Evolutionary conservation across 1,140 invertebrate genomes (phyloP).

Genomic region (Macrobrachium nipponense): DNA sequence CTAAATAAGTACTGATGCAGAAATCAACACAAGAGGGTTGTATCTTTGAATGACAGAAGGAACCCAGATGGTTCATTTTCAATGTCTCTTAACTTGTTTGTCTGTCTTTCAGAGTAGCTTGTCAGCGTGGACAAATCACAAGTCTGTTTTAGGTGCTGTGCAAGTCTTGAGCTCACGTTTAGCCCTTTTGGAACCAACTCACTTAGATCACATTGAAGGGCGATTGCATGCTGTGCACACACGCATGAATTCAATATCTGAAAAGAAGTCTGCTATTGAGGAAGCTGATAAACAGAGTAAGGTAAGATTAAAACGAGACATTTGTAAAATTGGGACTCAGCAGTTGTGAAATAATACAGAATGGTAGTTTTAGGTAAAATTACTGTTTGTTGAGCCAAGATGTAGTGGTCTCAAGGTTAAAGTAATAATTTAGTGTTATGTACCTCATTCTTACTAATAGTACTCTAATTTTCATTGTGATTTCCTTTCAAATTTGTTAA

Average conservation of each 20-base stretch:
- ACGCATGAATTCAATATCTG: conserved; percentile 81
- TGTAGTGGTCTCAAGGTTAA: too few relatives aligned
- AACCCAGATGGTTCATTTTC: too few relatives aligned
- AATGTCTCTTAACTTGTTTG: too few relatives aligned
- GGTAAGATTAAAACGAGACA: conserved; percentile 68
- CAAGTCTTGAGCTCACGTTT: conserved; percentile 81
- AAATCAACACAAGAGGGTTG: too few relatives aligned
- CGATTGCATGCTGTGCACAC: conserved; percentile 79
- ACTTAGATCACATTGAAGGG: conserved; percentile 85
- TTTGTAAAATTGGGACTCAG: not conserved
- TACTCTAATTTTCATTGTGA: too few relatives aligned
- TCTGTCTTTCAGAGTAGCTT: conserved; percentile 64
- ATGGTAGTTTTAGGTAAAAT: not conserved
- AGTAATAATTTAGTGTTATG: too few relatives aligned
- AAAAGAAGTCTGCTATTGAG: conserved; percentile 76
- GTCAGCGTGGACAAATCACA: conserved; percentile 68
- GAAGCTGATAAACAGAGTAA: conserved; percentile 85
- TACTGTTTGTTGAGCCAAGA: too few relatives aligned
- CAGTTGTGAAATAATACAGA: not conserved
- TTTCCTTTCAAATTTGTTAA: too few relatives aligned
- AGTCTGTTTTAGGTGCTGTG: conserved; percentile 77
- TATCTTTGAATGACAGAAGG: too few relatives aligned
- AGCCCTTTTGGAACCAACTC: conserved; percentile 81
- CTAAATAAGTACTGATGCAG: too few relatives aligned
- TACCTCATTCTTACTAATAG: too few relatives aligned